A percentile compares a stretch with the other conserved stretches of the same genome.
These are phyloP conservation scores for Coluber constrictor DNA, from an alignment of 2,797 vertebrate genomes.

Conservation along the genomic window DNA sequence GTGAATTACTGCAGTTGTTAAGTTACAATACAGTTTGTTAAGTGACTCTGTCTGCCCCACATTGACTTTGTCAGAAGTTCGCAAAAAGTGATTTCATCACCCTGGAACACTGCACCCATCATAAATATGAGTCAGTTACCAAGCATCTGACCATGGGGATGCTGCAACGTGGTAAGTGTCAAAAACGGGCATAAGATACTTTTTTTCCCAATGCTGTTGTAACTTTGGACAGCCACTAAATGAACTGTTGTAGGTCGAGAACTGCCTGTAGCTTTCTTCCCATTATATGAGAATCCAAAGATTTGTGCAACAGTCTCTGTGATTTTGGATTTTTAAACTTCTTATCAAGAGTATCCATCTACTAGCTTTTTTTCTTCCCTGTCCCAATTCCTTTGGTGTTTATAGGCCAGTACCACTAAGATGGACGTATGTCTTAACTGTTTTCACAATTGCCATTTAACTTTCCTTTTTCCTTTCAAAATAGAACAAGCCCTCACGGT, in stretches of 20 bases:
- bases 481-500: neutral
- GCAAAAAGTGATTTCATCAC: neutral
- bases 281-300: neutral
- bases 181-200: neutral
- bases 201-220: neutral
- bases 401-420: neutral
- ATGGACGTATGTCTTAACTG: neutral
- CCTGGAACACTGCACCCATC: neutral
- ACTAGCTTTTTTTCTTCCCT: neutral
- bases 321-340: neutral
- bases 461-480: neutral
- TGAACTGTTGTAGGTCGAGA: neutral
- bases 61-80: neutral
- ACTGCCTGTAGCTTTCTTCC: neutral
- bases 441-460: neutral
- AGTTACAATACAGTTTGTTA: neutral
- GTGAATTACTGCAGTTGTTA: neutral
- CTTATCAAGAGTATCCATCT: neutral
- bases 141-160: neutral
- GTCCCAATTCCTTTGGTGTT: neutral
- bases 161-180: neutral
- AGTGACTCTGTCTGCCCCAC: neutral
- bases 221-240: neutral
- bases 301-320: neutral
- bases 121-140: neutral